Percentiles rank a stretch among this genome's conserved stretches.
phyloP scores from a whole-genome alignment of 37 sponge, comb jelly and placozoan species.

The Hexactinellida sp. region DNA sequence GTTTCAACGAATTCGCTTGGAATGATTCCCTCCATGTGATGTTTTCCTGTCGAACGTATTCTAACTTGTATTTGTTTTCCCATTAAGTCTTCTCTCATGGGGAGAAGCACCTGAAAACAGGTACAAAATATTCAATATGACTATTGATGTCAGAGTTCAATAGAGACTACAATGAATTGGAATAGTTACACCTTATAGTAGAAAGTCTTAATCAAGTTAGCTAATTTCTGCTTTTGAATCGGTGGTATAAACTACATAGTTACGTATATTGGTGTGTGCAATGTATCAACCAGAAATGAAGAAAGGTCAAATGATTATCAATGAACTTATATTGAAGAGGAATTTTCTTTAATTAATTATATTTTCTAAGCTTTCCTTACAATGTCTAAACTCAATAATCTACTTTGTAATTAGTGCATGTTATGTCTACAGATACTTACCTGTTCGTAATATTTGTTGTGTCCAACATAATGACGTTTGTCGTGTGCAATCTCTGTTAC shows the following conservation, averaged over 20 bases:
- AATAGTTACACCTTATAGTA: too few relatives aligned
- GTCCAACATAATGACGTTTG: slow-evolving; percentile 59
- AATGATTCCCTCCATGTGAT: slow-evolving; percentile 48
- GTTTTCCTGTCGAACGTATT: slow-evolving; percentile 65
- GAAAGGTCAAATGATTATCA: too few relatives aligned
- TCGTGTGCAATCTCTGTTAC: slow-evolving; percentile 84
- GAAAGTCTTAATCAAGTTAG: neutral
- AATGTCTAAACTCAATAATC: too few relatives aligned
- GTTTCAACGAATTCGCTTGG: neutral
- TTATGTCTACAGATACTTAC: too few relatives aligned
- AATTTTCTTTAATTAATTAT: too few relatives aligned
- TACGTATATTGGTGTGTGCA: too few relatives aligned
- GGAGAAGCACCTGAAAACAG: slow-evolving; percentile 45
- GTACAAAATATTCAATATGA: neutral
- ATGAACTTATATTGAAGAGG: too few relatives aligned
- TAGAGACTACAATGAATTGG: neutral
- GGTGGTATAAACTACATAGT: too few relatives aligned
- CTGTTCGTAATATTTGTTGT: slow-evolving; percentile 91
- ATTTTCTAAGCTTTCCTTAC: too few relatives aligned
- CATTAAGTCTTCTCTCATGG: slow-evolving; percentile 40
- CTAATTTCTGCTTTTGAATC: too few relatives aligned
- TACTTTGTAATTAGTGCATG: too few relatives aligned
- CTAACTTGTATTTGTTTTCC: slow-evolving; percentile 49
- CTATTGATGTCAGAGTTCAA: neutral
- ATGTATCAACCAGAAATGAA: too few relatives aligned